Conservation (phyloP, 2,113 vertebrate species). For the Furnarius figulus region DNA sequence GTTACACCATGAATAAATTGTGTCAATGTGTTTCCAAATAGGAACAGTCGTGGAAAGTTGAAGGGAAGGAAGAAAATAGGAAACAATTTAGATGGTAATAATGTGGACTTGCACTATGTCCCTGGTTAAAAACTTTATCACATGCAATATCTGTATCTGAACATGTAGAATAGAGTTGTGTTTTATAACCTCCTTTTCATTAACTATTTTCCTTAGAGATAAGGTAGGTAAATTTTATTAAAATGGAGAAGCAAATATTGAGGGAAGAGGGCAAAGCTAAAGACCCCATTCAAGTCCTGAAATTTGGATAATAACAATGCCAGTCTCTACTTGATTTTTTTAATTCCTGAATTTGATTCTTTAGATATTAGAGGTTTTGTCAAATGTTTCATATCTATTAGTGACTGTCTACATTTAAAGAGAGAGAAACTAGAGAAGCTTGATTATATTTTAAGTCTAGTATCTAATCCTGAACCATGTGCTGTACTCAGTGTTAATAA, state of each 20-base stretch:
- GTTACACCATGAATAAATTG: background rate
- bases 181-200: background rate
- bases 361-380: background rate
- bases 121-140: background rate
- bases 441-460: background rate
- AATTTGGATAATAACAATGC: background rate
- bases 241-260: background rate
- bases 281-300: background rate
- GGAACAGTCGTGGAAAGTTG: background rate
- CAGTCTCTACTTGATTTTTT: background rate
- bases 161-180: background rate
- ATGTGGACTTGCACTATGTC: background rate
- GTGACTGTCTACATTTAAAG: background rate
- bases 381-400: background rate
- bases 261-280: background rate
- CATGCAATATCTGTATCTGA: background rate
- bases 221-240: background rate
- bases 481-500: background rate
- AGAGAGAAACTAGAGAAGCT: background rate
- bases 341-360: background rate
- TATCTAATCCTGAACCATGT: background rate
- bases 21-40: background rate
- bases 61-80: background rate
- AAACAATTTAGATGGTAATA: background rate
- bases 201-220: background rate